Evolutionary conservation across 2,888 invertebrate species (phyloP).

Genomic region (Holacanthella duospinosa): DNA sequence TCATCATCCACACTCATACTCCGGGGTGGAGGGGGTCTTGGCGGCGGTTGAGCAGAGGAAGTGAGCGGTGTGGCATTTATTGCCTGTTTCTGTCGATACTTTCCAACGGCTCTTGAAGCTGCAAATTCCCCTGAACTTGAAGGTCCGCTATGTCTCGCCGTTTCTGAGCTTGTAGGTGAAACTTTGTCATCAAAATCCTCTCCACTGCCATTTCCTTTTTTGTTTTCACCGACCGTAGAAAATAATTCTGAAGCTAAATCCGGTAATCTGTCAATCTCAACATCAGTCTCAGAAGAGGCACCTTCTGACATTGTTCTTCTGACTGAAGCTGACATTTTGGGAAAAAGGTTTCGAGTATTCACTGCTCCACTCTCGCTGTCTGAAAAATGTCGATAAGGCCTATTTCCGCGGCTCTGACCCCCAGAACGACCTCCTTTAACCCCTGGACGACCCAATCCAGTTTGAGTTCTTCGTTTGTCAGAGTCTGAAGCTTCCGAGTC

Average conservation of each 20-base stretch:
- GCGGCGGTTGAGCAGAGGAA: conserved; percentile 24
- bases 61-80: conserved; percentile 16
- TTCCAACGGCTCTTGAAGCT: conserved; percentile 67
- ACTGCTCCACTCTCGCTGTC: background rate
- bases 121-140: conserved; percentile 69
- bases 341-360: conserved; percentile 22
- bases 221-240: conserved; percentile 60
- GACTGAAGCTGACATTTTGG: conserved; percentile 21
- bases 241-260: conserved; percentile 54
- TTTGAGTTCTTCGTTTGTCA: conserved; percentile 4
- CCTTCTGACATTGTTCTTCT: conserved; percentile 35
- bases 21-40: conserved; percentile 34
- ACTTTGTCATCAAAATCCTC: conserved; percentile 46
- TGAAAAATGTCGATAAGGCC: background rate
- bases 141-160: conserved; percentile 39
- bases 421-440: background rate
- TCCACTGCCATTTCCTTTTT: conserved; percentile 50
- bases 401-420: background rate
- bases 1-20: conserved; percentile 10
- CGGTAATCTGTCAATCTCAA: conserved; percentile 45
- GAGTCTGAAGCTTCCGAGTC: conserved; percentile 34
- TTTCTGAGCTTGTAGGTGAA: conserved; percentile 18
- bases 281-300: conserved; percentile 48
- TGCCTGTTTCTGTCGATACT: conserved; percentile 52
- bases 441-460: no score